phyloP scores from a whole-genome alignment of 2,113 vertebrate genomes.

The Hemiprocne comata region DNA sequence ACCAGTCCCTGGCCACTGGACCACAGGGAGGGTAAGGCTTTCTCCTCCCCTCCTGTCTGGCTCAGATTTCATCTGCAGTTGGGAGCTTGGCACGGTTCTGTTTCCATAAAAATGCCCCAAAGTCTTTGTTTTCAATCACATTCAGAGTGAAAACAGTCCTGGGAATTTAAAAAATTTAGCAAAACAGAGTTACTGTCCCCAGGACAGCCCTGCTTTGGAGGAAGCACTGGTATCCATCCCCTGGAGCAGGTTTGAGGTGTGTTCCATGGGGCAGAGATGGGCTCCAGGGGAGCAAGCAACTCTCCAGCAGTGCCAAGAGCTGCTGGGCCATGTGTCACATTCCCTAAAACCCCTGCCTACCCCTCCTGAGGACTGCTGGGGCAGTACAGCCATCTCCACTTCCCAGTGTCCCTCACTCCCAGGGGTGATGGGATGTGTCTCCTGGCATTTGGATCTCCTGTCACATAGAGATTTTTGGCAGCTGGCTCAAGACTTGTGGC shows the following conservation, averaged over 20 bases:
- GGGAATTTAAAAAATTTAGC: background rate
- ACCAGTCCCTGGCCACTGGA: background rate
- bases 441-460: background rate
- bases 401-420: background rate
- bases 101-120: background rate
- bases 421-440: background rate
- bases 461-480: background rate
- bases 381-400: background rate
- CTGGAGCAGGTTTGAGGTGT: background rate
- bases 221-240: background rate
- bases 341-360: background rate
- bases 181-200: background rate
- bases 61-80: background rate
- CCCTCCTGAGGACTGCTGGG: background rate
- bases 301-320: background rate
- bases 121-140: background rate
- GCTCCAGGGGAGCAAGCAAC: fast-evolving
- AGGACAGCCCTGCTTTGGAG: background rate
- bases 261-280: background rate
- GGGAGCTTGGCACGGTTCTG: background rate
- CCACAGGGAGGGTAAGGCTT: background rate
- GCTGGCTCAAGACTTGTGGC: background rate
- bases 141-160: background rate
- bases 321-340: background rate
- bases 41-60: background rate